These are phyloP conservation scores for Temnothorax longispinosus DNA, from an alignment of 1,140 invertebrate genomes.

Conservation along the genomic window DNA sequence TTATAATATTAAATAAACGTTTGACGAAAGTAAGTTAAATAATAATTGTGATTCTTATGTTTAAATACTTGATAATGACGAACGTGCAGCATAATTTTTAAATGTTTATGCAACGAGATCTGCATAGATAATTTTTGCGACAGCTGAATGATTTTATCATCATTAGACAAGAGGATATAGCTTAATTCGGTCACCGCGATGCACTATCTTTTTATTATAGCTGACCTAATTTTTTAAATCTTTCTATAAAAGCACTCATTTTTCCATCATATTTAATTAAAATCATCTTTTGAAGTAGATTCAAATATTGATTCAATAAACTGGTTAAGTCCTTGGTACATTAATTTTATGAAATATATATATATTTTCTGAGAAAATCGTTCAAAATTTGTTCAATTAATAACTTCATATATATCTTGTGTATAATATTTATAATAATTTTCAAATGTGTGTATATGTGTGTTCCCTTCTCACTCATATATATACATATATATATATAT, in stretches of 20 bases:
- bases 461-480: not conserved
- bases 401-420: not conserved
- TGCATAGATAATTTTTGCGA: slow-evolving; percentile 3
- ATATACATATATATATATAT: not conserved
- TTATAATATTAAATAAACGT: not conserved
- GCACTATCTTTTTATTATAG: slow-evolving; percentile 35
- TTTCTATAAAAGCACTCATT: slow-evolving; percentile 2
- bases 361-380: not conserved
- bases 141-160: slow-evolving; percentile 36
- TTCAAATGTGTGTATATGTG: not conserved
- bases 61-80: not conserved
- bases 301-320: slow-evolving; percentile 2
- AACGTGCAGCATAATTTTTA: not conserved
- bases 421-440: not conserved
- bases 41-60: not conserved
- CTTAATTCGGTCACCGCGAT: slow-evolving; percentile 15
- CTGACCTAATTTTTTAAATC: slow-evolving; percentile 38
- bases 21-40: not conserved
- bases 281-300: slow-evolving; percentile 2
- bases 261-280: slow-evolving; percentile 40
- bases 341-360: not conserved
- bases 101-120: not conserved
- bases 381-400: slow-evolving; percentile 1
- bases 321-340: not conserved
- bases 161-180: slow-evolving; percentile 1